Conservation (phyloP, 1,140 invertebrate species). For the Copidosoma floridanum region DNA sequence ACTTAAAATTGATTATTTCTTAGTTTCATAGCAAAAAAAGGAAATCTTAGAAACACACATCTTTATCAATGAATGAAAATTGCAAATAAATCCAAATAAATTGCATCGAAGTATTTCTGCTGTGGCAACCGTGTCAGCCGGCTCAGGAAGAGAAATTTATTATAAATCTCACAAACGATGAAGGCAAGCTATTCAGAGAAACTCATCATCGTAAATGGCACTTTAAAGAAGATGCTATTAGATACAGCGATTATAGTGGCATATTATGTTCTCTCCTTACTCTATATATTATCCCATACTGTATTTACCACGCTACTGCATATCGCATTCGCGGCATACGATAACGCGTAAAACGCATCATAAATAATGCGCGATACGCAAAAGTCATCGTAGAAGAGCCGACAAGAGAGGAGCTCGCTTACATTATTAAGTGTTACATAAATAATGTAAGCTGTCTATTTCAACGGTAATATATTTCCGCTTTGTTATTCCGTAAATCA, state of each 20-base stretch:
- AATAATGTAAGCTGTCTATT: conserved; percentile 3
- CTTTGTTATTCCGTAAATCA: conserved; percentile 4
- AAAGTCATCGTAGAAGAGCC: background rate
- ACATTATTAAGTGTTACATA: background rate
- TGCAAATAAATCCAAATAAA: too few species aligned
- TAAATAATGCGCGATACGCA: background rate
- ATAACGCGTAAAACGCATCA: background rate
- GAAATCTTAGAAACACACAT: too few species aligned
- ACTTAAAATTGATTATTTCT: too few species aligned
- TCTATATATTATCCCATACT: conserved; percentile 3
- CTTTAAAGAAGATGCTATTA: conserved; percentile 16
- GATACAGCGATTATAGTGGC: conserved; percentile 1
- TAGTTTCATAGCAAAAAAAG: too few species aligned
- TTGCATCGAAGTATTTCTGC: too few species aligned
- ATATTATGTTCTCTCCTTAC: background rate
- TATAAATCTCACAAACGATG: too few species aligned
- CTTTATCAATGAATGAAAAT: too few species aligned
- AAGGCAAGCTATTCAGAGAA: conserved; percentile 2
- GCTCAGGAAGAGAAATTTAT: too few species aligned
- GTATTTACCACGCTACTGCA: too few species aligned
- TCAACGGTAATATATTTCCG: background rate
- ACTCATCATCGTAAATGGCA: conserved; percentile 7
- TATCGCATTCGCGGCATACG: background rate
- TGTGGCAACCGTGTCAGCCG: too few species aligned
- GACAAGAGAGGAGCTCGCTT: background rate